Evolutionary conservation across 2,888 invertebrate species (phyloP).

Genomic region (Drosophila planitibia): DNA sequence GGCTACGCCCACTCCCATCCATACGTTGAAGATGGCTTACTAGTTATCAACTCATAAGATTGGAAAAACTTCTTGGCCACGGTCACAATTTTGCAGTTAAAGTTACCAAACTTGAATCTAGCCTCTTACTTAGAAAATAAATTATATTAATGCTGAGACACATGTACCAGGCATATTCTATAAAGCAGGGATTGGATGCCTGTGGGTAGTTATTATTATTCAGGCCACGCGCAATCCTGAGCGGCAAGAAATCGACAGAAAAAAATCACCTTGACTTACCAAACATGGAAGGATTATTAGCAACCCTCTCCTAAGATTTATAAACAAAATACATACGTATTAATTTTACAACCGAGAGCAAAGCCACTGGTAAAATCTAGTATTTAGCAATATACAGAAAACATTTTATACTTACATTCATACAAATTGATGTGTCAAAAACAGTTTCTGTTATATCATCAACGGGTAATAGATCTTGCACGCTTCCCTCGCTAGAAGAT

Average conservation of each 20-base stretch:
- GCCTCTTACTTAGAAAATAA: neutral
- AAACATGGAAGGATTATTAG: neutral
- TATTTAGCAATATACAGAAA: neutral
- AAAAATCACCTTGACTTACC: neutral
- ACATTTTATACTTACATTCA: constrained; percentile 89
- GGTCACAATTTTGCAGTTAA: neutral
- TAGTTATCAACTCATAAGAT: neutral
- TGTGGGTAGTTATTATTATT: neutral
- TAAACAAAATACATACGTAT: neutral
- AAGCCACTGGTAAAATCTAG: neutral
- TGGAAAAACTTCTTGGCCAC: neutral
- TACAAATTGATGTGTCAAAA: constrained; percentile 88
- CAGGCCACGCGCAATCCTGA: neutral
- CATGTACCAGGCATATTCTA: neutral
- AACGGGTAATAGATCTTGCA: constrained; percentile 31
- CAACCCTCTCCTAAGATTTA: neutral
- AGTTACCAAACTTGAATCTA: neutral
- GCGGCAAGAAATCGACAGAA: neutral
- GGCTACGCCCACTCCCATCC: neutral
- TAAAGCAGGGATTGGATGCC: neutral
- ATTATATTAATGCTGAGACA: neutral
- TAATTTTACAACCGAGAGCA: neutral
- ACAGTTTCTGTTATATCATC: constrained; percentile 85
- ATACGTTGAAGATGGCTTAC: neutral
- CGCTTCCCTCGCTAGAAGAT: constrained; percentile 54